A percentile compares a stretch with the other conserved stretches of the same genome.
Conservation (phyloP, 2,113 vertebrate genomes). For the Poeciliopsis retropinna region DNA sequence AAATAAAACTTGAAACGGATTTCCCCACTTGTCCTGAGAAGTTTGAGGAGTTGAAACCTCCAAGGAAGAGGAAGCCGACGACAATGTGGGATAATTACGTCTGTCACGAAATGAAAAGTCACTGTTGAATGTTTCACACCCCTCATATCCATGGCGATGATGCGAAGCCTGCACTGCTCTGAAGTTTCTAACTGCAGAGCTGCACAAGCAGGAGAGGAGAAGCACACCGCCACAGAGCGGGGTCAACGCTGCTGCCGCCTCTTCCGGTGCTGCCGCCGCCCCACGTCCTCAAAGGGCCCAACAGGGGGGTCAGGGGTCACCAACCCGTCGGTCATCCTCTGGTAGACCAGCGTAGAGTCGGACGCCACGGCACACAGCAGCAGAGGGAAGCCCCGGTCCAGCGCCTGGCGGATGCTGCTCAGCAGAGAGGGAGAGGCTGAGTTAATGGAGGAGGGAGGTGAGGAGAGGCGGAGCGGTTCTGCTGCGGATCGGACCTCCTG, state of each 20-base stretch:
- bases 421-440: not conserved
- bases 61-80: no score
- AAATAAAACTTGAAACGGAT: no score
- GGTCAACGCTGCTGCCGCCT: constrained; percentile 67
- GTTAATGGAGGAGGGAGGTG: not conserved
- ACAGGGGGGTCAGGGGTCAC: constrained; percentile 89
- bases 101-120: no score
- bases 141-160: no score
- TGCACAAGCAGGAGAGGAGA: no score
- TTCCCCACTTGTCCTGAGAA: no score
- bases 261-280: constrained; percentile 76
- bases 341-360: constrained; percentile 95
- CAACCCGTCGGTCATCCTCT: constrained; percentile 91
- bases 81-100: no score
- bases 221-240: no score
- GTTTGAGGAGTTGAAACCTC: no score
- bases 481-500: constrained; percentile 78
- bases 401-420: constrained; percentile 72
- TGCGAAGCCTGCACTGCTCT: no score
- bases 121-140: no score
- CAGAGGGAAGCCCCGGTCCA: constrained; percentile 69
- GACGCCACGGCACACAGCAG: constrained; percentile 90
- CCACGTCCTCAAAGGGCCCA: constrained; percentile 73
- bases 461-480: not conserved
- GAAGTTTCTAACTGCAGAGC: not conserved